These are phyloP conservation scores for Oryctes rhinoceros DNA, from an alignment of 1,140 invertebrate genomes.

Conservation along the genomic window DNA sequence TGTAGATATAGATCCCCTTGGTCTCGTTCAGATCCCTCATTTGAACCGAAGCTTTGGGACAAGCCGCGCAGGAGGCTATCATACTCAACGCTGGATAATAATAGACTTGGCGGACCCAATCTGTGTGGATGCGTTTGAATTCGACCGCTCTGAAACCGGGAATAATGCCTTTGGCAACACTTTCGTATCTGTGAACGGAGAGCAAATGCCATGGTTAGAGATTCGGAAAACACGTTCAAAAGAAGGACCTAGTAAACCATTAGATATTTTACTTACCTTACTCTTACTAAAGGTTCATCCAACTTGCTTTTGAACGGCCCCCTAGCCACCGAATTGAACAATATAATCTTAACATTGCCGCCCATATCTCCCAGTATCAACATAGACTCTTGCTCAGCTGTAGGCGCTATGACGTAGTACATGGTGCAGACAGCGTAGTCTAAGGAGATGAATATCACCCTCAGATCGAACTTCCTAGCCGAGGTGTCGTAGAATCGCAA, in stretches of 20 bases:
- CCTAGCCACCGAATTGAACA: conserved; percentile 65
- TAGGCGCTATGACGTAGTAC: conserved; percentile 69
- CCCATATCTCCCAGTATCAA: conserved; percentile 73
- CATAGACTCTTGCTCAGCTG: conserved; percentile 65
- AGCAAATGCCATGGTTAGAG: no score
- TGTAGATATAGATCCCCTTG: conserved; percentile 50
- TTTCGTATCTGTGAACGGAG: conserved; percentile 11
- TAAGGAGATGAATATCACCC: conserved; percentile 67
- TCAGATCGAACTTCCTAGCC: conserved; percentile 72
- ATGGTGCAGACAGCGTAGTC: conserved; percentile 67
- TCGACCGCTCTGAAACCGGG: conserved; percentile 61
- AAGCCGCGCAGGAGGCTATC: conserved; percentile 64
- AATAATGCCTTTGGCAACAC: conserved; percentile 48
- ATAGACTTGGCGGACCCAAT: conserved; percentile 71
- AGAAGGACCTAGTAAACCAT: no score
- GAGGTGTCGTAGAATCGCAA: conserved; percentile 77
- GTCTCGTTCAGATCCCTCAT: conserved; percentile 55
- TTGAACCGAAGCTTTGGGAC: conserved; percentile 56
- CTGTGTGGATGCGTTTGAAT: conserved; percentile 66
- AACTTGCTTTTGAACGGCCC: conserved; percentile 73
- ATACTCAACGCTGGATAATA: conserved; percentile 63
- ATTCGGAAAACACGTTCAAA: no score
- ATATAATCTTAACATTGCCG: conserved; percentile 70
- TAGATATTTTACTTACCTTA: conserved; percentile 61
- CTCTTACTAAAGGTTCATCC: conserved; percentile 65